Percentiles rank a stretch among this genome's conserved stretches.
Evolutionary conservation across 2,797 vertebrate genomes (phyloP).

Genomic region (Holocentrus rufus): DNA sequence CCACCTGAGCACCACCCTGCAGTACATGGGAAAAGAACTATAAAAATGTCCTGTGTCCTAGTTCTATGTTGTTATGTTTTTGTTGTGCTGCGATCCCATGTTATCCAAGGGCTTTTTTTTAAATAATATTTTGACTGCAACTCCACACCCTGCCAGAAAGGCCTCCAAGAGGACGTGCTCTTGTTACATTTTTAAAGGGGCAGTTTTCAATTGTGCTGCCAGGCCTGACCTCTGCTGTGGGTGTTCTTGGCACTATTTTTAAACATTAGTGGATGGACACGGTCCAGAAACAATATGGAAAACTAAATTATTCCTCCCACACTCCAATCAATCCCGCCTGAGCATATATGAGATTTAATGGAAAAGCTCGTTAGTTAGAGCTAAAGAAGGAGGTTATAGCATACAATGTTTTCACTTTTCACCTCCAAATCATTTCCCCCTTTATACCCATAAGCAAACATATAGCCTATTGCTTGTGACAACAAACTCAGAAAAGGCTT

Average conservation of each 20-base stretch:
- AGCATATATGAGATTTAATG: neutral
- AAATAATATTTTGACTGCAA: too few species aligned
- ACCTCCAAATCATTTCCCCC: neutral
- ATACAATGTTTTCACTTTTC: neutral
- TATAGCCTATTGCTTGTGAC: too few species aligned
- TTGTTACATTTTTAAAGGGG: too few species aligned
- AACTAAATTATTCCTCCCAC: neutral
- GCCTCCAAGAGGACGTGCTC: too few species aligned
- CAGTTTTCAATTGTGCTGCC: neutral
- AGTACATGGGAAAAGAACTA: too few species aligned
- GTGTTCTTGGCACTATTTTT: neutral
- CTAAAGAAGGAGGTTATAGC: neutral
- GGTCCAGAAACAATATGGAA: neutral
- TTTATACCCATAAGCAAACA: neutral
- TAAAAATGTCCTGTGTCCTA: too few species aligned
- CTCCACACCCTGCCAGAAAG: too few species aligned
- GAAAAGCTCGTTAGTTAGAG: neutral
- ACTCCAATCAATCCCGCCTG: neutral
- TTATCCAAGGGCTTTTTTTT: too few species aligned
- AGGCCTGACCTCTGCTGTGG: conserved; percentile 10
- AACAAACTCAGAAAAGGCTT: neutral
- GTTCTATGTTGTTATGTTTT: too few species aligned
- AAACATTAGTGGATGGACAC: neutral
- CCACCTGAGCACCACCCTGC: too few species aligned
- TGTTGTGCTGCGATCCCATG: too few species aligned